Base-by-base conservation (phyloP, 2,797 vertebrate species). In the Lagorchestes hirsutus region DNA sequence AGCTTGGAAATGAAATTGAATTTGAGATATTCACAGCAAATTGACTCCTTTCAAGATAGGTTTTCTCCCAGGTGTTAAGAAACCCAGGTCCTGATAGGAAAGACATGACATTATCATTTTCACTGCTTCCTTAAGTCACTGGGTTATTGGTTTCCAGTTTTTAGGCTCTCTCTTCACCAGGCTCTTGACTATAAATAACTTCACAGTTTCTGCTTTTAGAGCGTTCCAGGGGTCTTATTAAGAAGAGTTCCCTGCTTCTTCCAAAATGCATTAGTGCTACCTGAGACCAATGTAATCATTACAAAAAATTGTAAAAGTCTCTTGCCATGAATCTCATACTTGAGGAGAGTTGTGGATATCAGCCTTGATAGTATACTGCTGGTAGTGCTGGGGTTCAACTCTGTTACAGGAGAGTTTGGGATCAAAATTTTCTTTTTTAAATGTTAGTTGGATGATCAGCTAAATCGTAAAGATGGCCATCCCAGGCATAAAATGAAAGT, bases 161-260 rank as follows among this genome's bases (percentile, higher is more conserved):
- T 95, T 55, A 18, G 54, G 40, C 1, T 10, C 46, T 34, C 57
- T 52, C 52, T 82, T 18, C 46, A 22, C 1, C 12, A 82, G 40
- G 24, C 5, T 10, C 74, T 87, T 87, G 40, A 50, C 74, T 87
- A 24, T 87, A 91, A 74, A 82, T 54, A 92, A 91, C 46, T 90
- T 95, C 62, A 54, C 54, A 62, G 92, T 94, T 67, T 55, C 59
- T 93, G 87, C 62, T 91, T 82, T 67, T 54, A 90, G 40, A 87
- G 40, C 40, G 58, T 56, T 90, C 29, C 54, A 29, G 54, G 46
- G n/a, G n/a, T 40, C 27, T 27, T 40, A 93, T 16, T 67, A 55
- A 62, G 58, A 27, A 55, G 1, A 54, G 55, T 55, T 46, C 34
- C 58, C n/a, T 96, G 27, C 46, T 93, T 91, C 59, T 95, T 92